phyloP scores from a whole-genome alignment of 1,140 invertebrate species.

The Teleogryllus occipitalis region DNA sequence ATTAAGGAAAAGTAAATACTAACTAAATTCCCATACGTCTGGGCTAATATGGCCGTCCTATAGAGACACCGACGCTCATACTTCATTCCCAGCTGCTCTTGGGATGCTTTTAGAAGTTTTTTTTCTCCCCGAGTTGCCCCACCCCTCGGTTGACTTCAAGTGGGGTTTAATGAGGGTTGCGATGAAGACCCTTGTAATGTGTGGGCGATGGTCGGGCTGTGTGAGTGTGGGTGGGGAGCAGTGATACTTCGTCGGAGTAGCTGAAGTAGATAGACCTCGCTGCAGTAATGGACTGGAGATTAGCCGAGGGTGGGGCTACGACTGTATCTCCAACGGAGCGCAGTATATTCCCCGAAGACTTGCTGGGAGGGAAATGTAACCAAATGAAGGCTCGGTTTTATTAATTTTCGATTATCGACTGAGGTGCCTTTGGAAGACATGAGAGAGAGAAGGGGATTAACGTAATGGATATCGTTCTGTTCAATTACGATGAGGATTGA shows the following conservation, averaged over 20 bases:
- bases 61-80: neutral
- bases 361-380: too few species aligned
- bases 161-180: neutral
- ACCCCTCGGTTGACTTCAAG: neutral
- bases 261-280: neutral
- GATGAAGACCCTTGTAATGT: neutral
- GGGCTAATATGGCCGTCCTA: neutral
- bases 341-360: too few species aligned
- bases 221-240: neutral
- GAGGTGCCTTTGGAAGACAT: too few species aligned
- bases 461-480: too few species aligned
- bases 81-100: neutral
- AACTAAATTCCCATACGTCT: slow-evolving; percentile 1
- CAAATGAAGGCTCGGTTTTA: too few species aligned
- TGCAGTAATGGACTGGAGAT: neutral
- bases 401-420: too few species aligned
- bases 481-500: too few species aligned
- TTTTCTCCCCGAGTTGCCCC: neutral
- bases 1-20: slow-evolving; percentile 6
- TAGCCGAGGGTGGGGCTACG: neutral
- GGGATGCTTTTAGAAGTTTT: neutral
- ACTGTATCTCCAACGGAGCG: too few species aligned
- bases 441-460: too few species aligned
- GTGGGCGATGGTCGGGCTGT: neutral
- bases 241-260: neutral